phyloP scores from a whole-genome alignment of 2,113 vertebrate species.

The Cavia aperea region DNA sequence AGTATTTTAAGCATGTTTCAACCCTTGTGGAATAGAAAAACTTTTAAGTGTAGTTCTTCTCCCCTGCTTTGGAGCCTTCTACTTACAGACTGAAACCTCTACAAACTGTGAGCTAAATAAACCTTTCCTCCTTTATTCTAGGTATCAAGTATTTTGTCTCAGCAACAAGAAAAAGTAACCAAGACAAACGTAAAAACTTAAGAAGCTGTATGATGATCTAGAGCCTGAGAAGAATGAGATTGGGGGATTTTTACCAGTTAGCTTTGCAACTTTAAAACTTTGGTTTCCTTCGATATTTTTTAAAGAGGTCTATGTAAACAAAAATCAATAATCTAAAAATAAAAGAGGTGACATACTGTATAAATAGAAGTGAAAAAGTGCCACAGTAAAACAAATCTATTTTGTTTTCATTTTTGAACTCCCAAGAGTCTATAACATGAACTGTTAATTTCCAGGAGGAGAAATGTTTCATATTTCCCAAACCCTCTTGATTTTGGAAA shows the following conservation, averaged over 20 bases:
- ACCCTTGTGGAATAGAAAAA: neutral
- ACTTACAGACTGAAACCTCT: neutral
- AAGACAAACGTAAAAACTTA: neutral
- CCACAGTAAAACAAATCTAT: neutral
- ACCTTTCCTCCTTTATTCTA: neutral
- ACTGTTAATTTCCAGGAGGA: neutral
- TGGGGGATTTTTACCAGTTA: neutral
- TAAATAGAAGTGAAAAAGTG: slow-evolving; percentile 19
- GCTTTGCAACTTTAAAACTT: neutral
- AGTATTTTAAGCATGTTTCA: neutral
- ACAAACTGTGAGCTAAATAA: neutral
- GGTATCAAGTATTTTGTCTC: neutral
- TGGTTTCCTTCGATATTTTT: neutral
- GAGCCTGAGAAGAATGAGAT: neutral
- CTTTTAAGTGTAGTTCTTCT: neutral
- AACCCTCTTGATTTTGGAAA: neutral
- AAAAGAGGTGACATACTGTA: neutral
- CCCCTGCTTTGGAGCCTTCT: neutral
- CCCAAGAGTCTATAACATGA: neutral
- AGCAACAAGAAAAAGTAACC: neutral
- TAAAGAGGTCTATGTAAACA: neutral
- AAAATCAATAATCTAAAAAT: neutral
- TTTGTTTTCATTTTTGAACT: neutral
- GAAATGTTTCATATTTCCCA: neutral
- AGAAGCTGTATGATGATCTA: neutral